Evolutionary conservation across 2,888 invertebrate species (phyloP), one percentile per base, ranked within the genome.

Genomic region (Arrhopalites spinosus): DNA sequence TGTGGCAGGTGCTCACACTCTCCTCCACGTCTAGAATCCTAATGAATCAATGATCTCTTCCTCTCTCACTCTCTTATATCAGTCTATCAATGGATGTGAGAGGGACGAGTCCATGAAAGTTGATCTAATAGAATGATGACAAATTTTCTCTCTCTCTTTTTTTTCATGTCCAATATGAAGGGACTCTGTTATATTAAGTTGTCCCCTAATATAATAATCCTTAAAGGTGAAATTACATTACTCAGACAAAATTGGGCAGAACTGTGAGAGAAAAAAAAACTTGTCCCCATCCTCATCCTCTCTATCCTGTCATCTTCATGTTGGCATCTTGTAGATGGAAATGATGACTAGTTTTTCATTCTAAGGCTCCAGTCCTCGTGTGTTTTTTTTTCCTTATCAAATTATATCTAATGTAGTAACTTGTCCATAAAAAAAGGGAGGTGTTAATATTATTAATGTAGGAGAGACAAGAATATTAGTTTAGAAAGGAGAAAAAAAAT

Each of bases 1-100:
- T 69, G 69, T 69, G 69, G 69, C 53, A 69, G 30, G 69, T 30
- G 53, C 27, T 15, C 25, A 15, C n/a, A n/a, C 56, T 20, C 29
- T 50, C 53, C 50, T 53, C 53, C 50, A 69, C 69, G 53, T 69
- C 69, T 29, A 53, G 69, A 69, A 50, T 69, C 53, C 27, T 69
- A 69, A 69, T 69, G 69, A 69, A 69, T 69, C 53, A 69, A 30
- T 53, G 53, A 69, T 50, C 29, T 29, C 53, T 27, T 15, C 50
- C 20, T 17, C 50, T 3, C 50, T 50, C 50, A 20, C n/a, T 50
- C 20, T 50, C n/a, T n/a, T n/a, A n/a, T n/a, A n/a, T n/a, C n/a
- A n/a, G 50, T 5, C 2, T 17, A 2, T 17, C 27, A 29, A 29
- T 27, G 27, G n/a, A n/a, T 63, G 2, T 3, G 25, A 66, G 36